These are phyloP conservation scores for Yponomeuta evonymella DNA, from an alignment of 2,888 invertebrate genomes.

Conservation along the genomic window DNA sequence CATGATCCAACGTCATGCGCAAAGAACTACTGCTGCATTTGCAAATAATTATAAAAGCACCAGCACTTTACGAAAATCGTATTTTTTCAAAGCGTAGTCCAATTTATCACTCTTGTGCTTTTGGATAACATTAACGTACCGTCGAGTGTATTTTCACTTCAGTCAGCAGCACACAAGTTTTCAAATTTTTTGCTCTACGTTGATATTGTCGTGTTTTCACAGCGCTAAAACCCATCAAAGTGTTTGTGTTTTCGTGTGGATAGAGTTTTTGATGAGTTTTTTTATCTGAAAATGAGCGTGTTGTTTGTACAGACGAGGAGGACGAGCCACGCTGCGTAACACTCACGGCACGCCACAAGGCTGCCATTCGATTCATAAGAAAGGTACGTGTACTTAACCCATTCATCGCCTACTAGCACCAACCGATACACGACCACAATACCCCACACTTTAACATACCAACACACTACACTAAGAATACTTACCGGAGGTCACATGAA, in stretches of 20 bases:
- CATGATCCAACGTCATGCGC: neutral
- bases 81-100: neutral
- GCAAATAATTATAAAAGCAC: neutral
- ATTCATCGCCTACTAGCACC: neutral
- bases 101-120: neutral
- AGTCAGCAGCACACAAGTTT: neutral
- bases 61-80: neutral
- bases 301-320: conserved; percentile 79
- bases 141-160: neutral
- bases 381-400: conserved; percentile 78
- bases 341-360: conserved; percentile 90
- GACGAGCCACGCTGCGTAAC: conserved; percentile 88
- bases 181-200: neutral
- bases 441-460: neutral
- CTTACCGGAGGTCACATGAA: neutral
- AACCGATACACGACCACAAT: neutral
- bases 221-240: conserved; percentile 5
- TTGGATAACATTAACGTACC: neutral
- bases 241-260: conserved; percentile 14
- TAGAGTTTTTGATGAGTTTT: neutral
- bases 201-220: conserved; percentile 1
- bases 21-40: neutral
- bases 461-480: neutral
- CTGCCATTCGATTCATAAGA: conserved; percentile 92
- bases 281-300: neutral